Evolutionary conservation across 2,888 invertebrate genomes (phyloP).

Genomic region (Amblyjoppa fuscipennis): DNA sequence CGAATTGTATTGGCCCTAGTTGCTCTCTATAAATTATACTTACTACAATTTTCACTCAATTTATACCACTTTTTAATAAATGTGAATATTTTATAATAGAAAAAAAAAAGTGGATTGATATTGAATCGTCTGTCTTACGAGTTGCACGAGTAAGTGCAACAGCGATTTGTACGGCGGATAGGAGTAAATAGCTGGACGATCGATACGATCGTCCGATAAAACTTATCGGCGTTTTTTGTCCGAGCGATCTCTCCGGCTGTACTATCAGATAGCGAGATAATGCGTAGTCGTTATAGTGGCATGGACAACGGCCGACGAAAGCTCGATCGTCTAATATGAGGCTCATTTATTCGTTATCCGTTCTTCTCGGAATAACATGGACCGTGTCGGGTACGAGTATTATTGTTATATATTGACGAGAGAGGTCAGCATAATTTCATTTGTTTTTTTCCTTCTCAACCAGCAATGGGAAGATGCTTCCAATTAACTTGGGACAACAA

Average conservation of each 20-base stretch:
- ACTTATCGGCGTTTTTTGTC: constrained; percentile 58
- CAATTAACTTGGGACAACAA: constrained; percentile 17
- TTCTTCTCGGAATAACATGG: constrained; percentile 35
- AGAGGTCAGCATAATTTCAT: neutral
- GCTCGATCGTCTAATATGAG: constrained; percentile 45
- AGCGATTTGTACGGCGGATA: neutral
- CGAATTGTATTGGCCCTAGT: constrained; percentile 38
- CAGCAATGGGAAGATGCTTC: neutral
- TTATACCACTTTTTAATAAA: constrained; percentile 54
- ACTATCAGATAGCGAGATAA: constrained; percentile 54
- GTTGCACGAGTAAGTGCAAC: neutral
- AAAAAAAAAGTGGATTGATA: neutral
- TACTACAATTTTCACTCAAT: constrained; percentile 51
- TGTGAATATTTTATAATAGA: constrained; percentile 49
- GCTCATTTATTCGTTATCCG: constrained; percentile 45
- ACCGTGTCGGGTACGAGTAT: constrained; percentile 37
- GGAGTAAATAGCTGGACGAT: constrained; percentile 29
- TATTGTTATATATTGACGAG: neutral
- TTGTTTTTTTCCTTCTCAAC: constrained; percentile 17
- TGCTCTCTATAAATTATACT: constrained; percentile 35
- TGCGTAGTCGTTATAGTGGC: constrained; percentile 45
- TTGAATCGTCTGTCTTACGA: neutral
- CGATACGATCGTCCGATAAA: constrained; percentile 59
- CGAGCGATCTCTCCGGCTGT: constrained; percentile 28
- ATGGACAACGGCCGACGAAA: constrained; percentile 52